phyloP scores from a whole-genome alignment of 2,797 vertebrate species.

The Argentina silus region DNA sequence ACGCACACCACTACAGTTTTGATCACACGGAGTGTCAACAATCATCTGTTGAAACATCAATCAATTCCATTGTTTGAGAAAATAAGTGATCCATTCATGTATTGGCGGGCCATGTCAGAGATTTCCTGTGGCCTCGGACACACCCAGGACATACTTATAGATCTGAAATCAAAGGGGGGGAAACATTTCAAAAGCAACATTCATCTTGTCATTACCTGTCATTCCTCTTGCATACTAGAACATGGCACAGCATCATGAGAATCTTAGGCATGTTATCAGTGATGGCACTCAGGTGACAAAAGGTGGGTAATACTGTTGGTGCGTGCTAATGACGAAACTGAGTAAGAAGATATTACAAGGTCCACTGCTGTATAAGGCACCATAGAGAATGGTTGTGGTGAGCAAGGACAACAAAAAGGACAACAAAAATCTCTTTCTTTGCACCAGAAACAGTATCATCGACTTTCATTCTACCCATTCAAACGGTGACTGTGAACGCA shows the following conservation, averaged over 20 bases:
- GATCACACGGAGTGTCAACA: background rate
- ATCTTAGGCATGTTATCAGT: constrained; percentile 38
- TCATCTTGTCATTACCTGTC: constrained; percentile 30
- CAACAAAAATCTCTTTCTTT: constrained; percentile 45
- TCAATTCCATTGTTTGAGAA: background rate
- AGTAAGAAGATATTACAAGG: constrained; percentile 26
- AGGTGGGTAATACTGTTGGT: constrained; percentile 37
- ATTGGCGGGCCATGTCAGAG: constrained; percentile 22
- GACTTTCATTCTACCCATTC: constrained; percentile 57
- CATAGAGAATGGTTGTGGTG: constrained; percentile 58
- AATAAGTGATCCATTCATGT: constrained; percentile 5
- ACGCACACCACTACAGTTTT: background rate
- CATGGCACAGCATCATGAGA: constrained; percentile 2
- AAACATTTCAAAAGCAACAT: constrained; percentile 61
- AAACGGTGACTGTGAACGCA: constrained; percentile 54
- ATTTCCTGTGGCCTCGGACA: constrained; percentile 52
- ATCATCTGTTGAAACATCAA: background rate
- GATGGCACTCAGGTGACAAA: constrained; percentile 46
- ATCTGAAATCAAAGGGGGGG: constrained; percentile 76
- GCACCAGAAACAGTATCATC: constrained; percentile 59
- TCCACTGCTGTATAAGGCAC: constrained; percentile 52
- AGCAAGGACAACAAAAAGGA: constrained; percentile 33
- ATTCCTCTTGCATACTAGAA: constrained; percentile 14
- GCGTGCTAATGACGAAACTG: background rate
- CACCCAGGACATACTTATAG: constrained; percentile 63